These are phyloP conservation scores for Calcarius lapponicus DNA, from an alignment of 2,797 vertebrate genomes.

Conservation along the genomic window DNA sequence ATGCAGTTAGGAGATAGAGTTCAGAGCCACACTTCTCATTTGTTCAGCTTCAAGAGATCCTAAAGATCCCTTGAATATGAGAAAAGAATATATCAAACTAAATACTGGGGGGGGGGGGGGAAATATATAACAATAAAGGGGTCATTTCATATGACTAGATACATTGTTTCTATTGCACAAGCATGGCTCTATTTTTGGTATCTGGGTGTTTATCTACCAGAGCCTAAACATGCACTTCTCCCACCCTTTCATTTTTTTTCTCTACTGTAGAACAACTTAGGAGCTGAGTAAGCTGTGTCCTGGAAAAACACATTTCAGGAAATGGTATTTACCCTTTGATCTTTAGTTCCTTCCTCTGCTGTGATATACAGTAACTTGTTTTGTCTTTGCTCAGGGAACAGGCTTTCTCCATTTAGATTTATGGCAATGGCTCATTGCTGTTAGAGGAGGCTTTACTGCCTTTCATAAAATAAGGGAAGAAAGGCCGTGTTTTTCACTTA, in stretches of 20 bases:
- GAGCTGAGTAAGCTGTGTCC: conserved; percentile 4
- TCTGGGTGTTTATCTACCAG: neutral
- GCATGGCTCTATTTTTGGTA: neutral
- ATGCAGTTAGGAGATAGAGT: neutral
- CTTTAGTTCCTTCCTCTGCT: conserved; percentile 9
- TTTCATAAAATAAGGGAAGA: conserved; percentile 5
- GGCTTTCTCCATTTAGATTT: conserved; percentile 43
- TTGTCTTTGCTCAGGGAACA: conserved; percentile 22
- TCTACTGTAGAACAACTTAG: neutral
- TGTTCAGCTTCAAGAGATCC: neutral
- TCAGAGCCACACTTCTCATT: neutral
- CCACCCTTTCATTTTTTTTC: neutral
- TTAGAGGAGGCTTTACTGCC: neutral
- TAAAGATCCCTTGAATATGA: neutral
- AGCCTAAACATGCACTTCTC: neutral
- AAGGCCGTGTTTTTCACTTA: neutral
- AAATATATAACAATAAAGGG: neutral
- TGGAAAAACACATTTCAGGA: conserved; percentile 42
- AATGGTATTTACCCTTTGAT: conserved; percentile 45
- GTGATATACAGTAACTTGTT: neutral
- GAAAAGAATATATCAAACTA: neutral
- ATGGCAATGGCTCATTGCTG: neutral
- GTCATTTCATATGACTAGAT: neutral
- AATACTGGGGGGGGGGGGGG: neutral
- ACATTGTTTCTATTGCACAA: neutral